Conservation (phyloP, 2,113 vertebrate genomes). For the Corapipo altera region DNA sequence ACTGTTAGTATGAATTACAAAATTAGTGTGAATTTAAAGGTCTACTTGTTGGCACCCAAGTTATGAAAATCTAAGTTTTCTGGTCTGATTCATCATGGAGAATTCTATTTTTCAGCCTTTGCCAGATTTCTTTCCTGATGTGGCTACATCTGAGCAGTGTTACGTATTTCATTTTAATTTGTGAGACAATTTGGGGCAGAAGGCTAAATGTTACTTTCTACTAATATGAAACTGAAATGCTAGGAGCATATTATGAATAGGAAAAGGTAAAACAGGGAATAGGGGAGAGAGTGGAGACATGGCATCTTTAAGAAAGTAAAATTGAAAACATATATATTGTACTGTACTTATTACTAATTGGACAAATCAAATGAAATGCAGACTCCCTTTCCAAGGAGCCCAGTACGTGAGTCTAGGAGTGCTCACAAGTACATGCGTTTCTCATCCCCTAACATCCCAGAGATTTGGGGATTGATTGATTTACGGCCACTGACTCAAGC, state of each 20-base stretch:
- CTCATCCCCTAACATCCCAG: not conserved
- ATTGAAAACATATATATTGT: not conserved
- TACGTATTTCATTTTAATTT: not conserved
- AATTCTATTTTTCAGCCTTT: not conserved
- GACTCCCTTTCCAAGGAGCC: not conserved
- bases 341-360: not conserved
- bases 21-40: not conserved
- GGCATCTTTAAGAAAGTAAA: not conserved
- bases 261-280: not conserved
- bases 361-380: not conserved
- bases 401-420: not conserved
- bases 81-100: not conserved
- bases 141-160: not conserved
- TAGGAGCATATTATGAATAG: not conserved
- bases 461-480: constrained; percentile 10
- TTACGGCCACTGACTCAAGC: not conserved
- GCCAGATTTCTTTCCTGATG: not conserved
- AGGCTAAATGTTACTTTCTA: not conserved
- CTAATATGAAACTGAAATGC: not conserved
- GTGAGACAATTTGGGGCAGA: not conserved
- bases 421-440: not conserved
- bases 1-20: not conserved
- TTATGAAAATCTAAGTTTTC: not conserved
- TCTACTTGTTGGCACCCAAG: not conserved
- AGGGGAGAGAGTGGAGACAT: not conserved